Evolutionary conservation across 1,140 invertebrate genomes (phyloP).

Genomic region (Drosophila parvula): DNA sequence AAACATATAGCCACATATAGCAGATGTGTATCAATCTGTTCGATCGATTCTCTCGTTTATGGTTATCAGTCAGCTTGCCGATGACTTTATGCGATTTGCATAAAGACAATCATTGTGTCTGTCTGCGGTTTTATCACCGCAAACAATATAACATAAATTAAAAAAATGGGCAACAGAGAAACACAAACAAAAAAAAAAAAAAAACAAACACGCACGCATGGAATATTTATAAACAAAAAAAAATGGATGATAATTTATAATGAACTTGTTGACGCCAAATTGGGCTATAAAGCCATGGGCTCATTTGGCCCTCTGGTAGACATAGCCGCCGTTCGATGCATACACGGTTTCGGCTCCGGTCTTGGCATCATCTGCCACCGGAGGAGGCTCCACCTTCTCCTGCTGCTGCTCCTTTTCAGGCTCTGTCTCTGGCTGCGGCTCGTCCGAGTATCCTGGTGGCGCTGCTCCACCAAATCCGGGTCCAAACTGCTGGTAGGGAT

Average conservation of each 20-base stretch:
- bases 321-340: slow-evolving; percentile 75
- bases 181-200: slow-evolving; percentile 21
- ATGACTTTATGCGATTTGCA: slow-evolving; percentile 31
- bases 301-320: slow-evolving; percentile 67
- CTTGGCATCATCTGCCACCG: slow-evolving; percentile 27
- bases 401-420: slow-evolving; percentile 11
- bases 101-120: slow-evolving; percentile 48
- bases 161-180: slow-evolving; percentile 1
- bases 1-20: slow-evolving; percentile 9
- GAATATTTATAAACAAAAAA: slow-evolving; percentile 26
- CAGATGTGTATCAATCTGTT: slow-evolving; percentile 28
- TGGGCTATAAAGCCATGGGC: slow-evolving; percentile 38
- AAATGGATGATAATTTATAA: slow-evolving; percentile 72
- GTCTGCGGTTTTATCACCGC: slow-evolving; percentile 41
- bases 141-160: slow-evolving; percentile 14
- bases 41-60: slow-evolving; percentile 44
- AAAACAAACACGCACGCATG: slow-evolving; percentile 3
- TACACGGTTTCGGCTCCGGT: slow-evolving; percentile 61
- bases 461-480: slow-evolving; percentile 53
- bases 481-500: slow-evolving; percentile 53
- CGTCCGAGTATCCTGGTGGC: slow-evolving; percentile 16
- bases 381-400: neutral
- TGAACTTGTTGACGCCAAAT: slow-evolving; percentile 28
- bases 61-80: slow-evolving; percentile 22
- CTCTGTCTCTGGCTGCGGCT: neutral